phyloP scores from a whole-genome alignment of 1,140 invertebrate species.

The Limonius californicus region DNA sequence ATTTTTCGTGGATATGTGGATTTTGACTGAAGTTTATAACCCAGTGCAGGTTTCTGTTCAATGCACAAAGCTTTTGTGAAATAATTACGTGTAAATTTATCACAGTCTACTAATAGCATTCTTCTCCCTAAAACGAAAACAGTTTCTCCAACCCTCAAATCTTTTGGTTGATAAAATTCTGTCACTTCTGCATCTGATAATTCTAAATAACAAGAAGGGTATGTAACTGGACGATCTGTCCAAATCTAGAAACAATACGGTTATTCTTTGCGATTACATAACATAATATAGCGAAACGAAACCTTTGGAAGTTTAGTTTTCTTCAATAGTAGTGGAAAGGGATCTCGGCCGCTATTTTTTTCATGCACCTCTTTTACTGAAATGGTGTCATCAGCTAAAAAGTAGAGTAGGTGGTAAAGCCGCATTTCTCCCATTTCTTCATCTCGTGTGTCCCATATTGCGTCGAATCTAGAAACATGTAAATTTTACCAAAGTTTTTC shows the following conservation, averaged over 20 bases:
- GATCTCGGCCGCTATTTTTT: conserved; percentile 68
- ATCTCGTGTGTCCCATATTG: conserved; percentile 72
- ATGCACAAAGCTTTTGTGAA: conserved; percentile 42
- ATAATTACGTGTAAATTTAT: conserved; percentile 74
- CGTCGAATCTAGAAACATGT: conserved; percentile 60
- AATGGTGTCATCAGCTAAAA: conserved; percentile 75
- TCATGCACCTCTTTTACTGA: conserved; percentile 69
- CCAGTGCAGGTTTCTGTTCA: conserved; percentile 40
- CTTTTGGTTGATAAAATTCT: conserved; percentile 70
- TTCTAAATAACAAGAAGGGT: conserved; percentile 59
- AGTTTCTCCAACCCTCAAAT: conserved; percentile 70
- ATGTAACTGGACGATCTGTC: conserved; percentile 60
- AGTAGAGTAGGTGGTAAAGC: conserved; percentile 67
- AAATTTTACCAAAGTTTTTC: not conserved
- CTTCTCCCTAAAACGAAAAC: conserved; percentile 63
- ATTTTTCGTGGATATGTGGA: conserved; percentile 30
- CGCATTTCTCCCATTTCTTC: conserved; percentile 59
- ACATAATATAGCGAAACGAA: not conserved
- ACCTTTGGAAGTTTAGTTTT: conserved; percentile 67
- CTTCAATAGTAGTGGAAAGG: conserved; percentile 66
- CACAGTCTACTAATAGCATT: conserved; percentile 77
- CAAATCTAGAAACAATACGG: conserved; percentile 54
- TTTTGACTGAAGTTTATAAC: conserved; percentile 31
- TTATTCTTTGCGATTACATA: not conserved
- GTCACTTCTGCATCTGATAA: conserved; percentile 62